phyloP scores from a whole-genome alignment of 2,113 vertebrate species.

The Phylloscopus trochilus region DNA sequence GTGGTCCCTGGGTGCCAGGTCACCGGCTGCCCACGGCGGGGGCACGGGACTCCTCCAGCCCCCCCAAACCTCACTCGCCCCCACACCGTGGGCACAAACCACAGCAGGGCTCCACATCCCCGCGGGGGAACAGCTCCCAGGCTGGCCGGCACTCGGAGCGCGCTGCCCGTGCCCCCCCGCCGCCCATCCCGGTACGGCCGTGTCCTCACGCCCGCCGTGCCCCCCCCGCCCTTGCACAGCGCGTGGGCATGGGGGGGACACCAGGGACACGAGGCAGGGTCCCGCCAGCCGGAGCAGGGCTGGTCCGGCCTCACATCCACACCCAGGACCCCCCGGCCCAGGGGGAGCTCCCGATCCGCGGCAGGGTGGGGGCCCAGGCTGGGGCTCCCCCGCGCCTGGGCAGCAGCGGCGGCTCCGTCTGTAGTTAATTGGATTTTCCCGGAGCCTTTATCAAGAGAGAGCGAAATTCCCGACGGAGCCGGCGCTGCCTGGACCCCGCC shows the following conservation, averaged over 20 bases:
- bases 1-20: not conserved
- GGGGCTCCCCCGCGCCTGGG: not conserved
- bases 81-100: not conserved
- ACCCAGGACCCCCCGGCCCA: not conserved
- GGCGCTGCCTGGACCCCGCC: not conserved
- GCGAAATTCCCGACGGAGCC: not conserved
- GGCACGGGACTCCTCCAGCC: slow-evolving; percentile 22
- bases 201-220: not conserved
- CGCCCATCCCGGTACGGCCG: not conserved
- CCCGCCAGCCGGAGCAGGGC: not conserved
- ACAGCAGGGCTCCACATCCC: not conserved
- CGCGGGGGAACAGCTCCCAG: not conserved
- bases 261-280: not conserved
- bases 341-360: not conserved
- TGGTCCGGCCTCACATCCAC: not conserved
- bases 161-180: not conserved
- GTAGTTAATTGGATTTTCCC: slow-evolving; percentile 40
- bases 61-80: not conserved
- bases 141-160: not conserved
- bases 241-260: not conserved
- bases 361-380: not conserved
- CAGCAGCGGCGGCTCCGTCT: not conserved
- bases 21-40: not conserved
- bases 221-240: fast-evolving
- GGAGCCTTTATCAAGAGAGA: slow-evolving; percentile 19